Evolutionary conservation across 2,113 vertebrate species (phyloP).

Genomic region (Pedionomus torquatus): DNA sequence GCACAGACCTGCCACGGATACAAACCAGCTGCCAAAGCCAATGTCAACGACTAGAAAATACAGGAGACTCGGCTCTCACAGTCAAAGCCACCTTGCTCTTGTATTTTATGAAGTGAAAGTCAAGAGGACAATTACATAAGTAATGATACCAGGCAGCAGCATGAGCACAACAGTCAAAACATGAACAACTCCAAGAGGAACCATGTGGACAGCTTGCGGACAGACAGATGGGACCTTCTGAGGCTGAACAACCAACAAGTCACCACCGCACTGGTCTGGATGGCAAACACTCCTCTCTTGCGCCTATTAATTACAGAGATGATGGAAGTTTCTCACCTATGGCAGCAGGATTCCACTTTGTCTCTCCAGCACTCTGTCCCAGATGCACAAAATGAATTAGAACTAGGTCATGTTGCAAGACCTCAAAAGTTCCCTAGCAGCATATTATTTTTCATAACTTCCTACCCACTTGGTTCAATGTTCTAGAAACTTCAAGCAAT

Average conservation of each 20-base stretch:
- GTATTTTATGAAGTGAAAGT: not conserved
- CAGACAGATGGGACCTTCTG: not conserved
- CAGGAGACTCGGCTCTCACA: not conserved
- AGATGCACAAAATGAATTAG: not conserved
- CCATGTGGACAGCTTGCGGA: not conserved
- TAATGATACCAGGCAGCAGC: not conserved
- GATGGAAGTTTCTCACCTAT: not conserved
- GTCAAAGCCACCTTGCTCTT: not conserved
- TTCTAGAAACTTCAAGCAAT: not conserved
- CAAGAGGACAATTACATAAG: constrained; percentile 15
- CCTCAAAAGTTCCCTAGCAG: not conserved
- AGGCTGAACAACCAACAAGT: not conserved
- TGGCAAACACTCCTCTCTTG: not conserved
- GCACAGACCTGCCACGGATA: accelerated
- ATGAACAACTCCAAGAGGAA: not conserved
- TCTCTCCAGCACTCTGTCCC: not conserved
- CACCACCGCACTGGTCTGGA: not conserved
- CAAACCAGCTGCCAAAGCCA: not conserved
- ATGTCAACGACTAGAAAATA: not conserved
- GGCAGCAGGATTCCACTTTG: not conserved
- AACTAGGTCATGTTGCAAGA: not conserved
- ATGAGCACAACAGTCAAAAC: not conserved
- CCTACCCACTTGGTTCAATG: not conserved
- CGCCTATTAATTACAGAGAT: not conserved
- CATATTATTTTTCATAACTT: not conserved